A percentile compares a stretch with the other conserved stretches of the same genome.
Evolutionary conservation across 2,888 invertebrate species (phyloP).

Genomic region (Caenorhabditis imperialis): DNA sequence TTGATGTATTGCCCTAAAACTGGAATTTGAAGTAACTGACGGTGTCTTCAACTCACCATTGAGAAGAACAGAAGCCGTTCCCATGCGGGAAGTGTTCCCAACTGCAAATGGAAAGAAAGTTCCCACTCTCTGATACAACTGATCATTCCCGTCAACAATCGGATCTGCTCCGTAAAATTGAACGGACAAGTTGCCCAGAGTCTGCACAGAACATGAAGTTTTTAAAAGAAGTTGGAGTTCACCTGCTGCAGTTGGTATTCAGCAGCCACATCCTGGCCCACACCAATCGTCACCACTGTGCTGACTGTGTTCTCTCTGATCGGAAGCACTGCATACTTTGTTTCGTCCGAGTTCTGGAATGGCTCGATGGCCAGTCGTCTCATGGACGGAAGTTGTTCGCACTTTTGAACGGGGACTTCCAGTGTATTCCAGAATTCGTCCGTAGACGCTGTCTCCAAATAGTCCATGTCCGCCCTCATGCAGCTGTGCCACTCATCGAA

Average conservation of each 20-base stretch:
- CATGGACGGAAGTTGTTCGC: slow-evolving; percentile 8
- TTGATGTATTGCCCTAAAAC: slow-evolving; percentile 7
- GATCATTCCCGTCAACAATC: slow-evolving; percentile 47
- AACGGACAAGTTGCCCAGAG: slow-evolving; percentile 12
- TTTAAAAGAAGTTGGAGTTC: neutral
- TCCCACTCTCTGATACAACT: slow-evolving; percentile 41
- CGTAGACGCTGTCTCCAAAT: slow-evolving; percentile 2
- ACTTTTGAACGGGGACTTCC: slow-evolving; percentile 24
- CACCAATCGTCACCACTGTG: slow-evolving; percentile 37
- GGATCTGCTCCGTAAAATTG: slow-evolving; percentile 53
- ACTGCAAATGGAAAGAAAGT: slow-evolving; percentile 49
- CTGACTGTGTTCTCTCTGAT: slow-evolving; percentile 16
- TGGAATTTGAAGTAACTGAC: too few species aligned
- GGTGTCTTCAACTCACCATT: slow-evolving; percentile 22
- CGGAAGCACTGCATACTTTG: slow-evolving; percentile 49
- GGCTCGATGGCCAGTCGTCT: slow-evolving; percentile 19
- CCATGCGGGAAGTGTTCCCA: slow-evolving; percentile 36
- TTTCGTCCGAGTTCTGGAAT: slow-evolving; percentile 51
- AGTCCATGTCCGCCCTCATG: slow-evolving; percentile 14
- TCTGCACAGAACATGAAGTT: slow-evolving; percentile 18
- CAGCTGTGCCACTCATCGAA: slow-evolving; percentile 27
- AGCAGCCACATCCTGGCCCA: slow-evolving; percentile 42
- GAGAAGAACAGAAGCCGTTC: slow-evolving; percentile 33
- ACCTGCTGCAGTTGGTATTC: slow-evolving; percentile 29
- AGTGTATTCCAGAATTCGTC: slow-evolving; percentile 21